These are phyloP conservation scores for Gorsachius goisagi DNA, from an alignment of 2,113 vertebrate species.

Conservation along the genomic window DNA sequence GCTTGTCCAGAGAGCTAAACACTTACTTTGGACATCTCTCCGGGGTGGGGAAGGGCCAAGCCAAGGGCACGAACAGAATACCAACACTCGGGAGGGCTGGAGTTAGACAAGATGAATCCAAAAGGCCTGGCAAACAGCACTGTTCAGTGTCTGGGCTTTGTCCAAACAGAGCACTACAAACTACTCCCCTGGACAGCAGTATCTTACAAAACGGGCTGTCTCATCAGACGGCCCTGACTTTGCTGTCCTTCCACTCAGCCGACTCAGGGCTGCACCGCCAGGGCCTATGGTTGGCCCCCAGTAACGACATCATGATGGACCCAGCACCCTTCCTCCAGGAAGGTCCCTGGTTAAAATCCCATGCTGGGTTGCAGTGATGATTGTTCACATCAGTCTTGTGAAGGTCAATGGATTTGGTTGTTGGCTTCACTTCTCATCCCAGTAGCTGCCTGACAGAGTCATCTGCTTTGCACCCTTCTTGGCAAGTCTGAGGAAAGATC, in stretches of 20 bases:
- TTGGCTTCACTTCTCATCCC: neutral
- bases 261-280: neutral
- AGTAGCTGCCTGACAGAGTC: neutral
- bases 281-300: neutral
- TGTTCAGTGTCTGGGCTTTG: neutral
- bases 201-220: neutral
- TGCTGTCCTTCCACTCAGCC: neutral
- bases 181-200: neutral
- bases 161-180: neutral
- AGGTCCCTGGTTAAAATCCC: neutral
- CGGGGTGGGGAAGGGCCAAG: neutral
- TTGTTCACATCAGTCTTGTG: neutral
- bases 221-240: neutral
- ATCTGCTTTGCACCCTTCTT: neutral
- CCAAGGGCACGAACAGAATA: rapidly evolving
- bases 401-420: neutral
- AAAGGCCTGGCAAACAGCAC: neutral
- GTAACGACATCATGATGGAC: rapidly evolving
- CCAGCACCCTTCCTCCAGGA: neutral
- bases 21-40: neutral
- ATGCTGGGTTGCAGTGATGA: neutral
- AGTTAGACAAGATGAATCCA: neutral
- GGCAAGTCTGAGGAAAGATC: neutral
- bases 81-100: neutral
- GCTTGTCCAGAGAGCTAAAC: neutral